phyloP scores from a whole-genome alignment of 2,888 invertebrate species.

The Steinernema hermaphroditum region DNA sequence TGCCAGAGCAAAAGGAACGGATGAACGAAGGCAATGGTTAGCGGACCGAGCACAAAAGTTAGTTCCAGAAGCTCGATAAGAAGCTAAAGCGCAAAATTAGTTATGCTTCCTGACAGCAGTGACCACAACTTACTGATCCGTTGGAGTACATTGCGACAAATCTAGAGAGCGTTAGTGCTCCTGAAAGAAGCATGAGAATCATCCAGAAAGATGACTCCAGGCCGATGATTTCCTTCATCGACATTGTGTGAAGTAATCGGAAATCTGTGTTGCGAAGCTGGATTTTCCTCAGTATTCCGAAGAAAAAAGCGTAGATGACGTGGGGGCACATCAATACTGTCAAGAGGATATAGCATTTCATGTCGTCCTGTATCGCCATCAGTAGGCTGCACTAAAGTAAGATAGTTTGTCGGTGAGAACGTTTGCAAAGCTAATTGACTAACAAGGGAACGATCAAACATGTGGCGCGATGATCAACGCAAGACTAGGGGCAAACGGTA shows the following conservation, averaged over 20 bases:
- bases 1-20: conserved; percentile 20
- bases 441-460: too few relatives aligned
- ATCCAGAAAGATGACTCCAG: conserved; percentile 12
- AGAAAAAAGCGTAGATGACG: conserved; percentile 9
- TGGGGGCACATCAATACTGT: conserved; percentile 13
- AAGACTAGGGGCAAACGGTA: too few relatives aligned
- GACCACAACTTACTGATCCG: neutral
- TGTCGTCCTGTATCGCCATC: conserved; percentile 26
- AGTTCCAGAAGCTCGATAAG: conserved; percentile 8
- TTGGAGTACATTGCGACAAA: conserved; percentile 6
- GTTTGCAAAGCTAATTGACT: too few relatives aligned
- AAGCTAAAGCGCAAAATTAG: neutral
- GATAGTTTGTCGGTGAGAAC: too few relatives aligned
- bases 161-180: neutral
- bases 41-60: conserved; percentile 1
- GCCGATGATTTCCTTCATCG: conserved; percentile 4
- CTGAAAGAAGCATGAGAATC: conserved; percentile 16
- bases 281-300: neutral
- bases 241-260: neutral
- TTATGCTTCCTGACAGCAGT: neutral
- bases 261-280: conserved; percentile 3
- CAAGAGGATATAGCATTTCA: conserved; percentile 13
- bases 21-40: conserved; percentile 7
- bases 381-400: conserved; percentile 25
- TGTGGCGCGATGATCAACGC: too few relatives aligned